These are phyloP conservation scores for Tauraco erythrolophus DNA, from an alignment of 2,113 vertebrate species.

Conservation along the genomic window DNA sequence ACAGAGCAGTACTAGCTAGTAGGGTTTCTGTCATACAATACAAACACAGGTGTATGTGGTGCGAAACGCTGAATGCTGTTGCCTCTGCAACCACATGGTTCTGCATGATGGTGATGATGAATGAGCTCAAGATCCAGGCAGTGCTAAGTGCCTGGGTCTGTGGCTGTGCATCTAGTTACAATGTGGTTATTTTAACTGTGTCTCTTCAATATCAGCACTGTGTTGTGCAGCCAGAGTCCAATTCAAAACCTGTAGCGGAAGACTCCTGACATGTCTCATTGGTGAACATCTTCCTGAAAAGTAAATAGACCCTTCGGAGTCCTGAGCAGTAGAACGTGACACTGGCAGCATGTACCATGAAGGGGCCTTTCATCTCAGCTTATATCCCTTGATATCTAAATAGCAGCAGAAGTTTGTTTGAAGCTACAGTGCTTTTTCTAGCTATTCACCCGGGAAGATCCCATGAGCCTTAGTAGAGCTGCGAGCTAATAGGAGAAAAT, in stretches of 20 bases:
- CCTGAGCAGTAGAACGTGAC: background rate
- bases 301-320: background rate
- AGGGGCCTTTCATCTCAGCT: conserved; percentile 32
- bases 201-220: background rate
- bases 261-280: background rate
- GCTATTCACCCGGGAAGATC: background rate
- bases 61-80: background rate
- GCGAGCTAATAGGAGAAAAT: conserved; percentile 28
- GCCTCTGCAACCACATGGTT: background rate
- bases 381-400: background rate
- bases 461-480: conserved; percentile 12
- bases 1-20: background rate
- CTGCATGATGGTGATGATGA: background rate
- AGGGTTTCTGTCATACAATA: background rate
- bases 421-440: conserved; percentile 33
- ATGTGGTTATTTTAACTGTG: background rate
- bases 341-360: background rate
- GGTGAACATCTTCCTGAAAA: background rate
- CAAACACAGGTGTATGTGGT: background rate
- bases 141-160: background rate
- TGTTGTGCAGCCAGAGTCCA: background rate
- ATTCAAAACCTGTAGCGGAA: background rate
- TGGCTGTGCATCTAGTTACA: background rate
- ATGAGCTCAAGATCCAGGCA: background rate
- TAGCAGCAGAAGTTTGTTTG: background rate